Percentiles rank a stretch among this genome's conserved stretches.
phyloP scores from a whole-genome alignment of 2,797 vertebrate genomes.

The Botia almorhae region DNA sequence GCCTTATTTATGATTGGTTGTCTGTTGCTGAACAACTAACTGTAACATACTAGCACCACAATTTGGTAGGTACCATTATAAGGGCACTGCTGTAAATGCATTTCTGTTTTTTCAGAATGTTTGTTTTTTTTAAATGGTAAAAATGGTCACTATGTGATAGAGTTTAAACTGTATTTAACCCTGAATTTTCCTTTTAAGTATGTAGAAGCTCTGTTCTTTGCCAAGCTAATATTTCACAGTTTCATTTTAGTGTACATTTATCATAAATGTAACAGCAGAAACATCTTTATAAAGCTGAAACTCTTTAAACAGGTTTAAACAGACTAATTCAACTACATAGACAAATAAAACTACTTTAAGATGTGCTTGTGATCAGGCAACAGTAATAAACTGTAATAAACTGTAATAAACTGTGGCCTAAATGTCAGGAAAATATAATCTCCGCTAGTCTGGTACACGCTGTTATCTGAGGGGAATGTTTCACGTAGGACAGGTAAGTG shows the following conservation, averaged over 20 bases:
- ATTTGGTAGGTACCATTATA: too few relatives aligned
- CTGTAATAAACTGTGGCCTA: not conserved
- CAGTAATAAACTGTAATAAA: too few relatives aligned
- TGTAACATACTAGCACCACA: too few relatives aligned
- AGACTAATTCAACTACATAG: not conserved
- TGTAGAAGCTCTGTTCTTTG: too few relatives aligned
- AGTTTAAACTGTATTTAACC: too few relatives aligned
- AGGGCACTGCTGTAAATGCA: too few relatives aligned
- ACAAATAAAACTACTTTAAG: slow-evolving; percentile 7
- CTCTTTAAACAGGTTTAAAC: not conserved
- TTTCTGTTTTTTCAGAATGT: too few relatives aligned
- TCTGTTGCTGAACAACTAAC: not conserved
- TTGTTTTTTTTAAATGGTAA: too few relatives aligned
- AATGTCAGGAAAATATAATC: slow-evolving; percentile 42
- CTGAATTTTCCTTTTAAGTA: too few relatives aligned
- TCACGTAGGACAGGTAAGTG: slow-evolving; percentile 52
- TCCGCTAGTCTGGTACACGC: slow-evolving; percentile 35
- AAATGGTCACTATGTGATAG: too few relatives aligned
- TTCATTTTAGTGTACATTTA: not conserved
- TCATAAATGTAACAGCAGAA: not conserved
- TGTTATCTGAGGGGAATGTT: slow-evolving; percentile 52
- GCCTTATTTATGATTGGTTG: not conserved
- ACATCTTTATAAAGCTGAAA: too few relatives aligned
- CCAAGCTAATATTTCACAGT: not conserved
- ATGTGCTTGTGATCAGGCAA: slow-evolving; percentile 19